Conservation (phyloP, 92 coral and sea anemone genomes). For the Bergia sp. region DNA sequence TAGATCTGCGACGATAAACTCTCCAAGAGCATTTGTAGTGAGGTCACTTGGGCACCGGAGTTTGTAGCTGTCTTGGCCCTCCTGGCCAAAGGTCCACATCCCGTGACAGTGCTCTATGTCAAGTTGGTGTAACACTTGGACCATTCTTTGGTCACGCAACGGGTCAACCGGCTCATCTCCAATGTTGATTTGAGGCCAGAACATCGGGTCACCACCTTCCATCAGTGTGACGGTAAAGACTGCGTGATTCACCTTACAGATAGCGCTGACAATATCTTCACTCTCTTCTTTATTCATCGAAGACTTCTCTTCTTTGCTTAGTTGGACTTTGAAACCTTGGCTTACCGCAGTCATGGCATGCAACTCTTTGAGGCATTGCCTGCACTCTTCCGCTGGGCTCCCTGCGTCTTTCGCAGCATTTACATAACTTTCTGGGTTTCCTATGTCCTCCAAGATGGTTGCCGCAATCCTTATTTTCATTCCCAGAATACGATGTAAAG, state of each 20-base stretch:
- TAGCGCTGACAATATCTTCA: conserved; percentile 26
- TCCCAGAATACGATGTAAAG: background rate
- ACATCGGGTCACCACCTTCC: conserved; percentile 43
- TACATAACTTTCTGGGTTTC: conserved; percentile 11
- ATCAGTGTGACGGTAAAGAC: conserved; percentile 21
- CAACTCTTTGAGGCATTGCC: conserved; percentile 8
- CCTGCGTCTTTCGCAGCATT: conserved; percentile 5
- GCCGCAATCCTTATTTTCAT: conserved; percentile 33
- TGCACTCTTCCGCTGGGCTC: conserved; percentile 29
- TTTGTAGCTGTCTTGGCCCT: conserved; percentile 27
- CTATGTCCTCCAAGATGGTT: conserved; percentile 30
- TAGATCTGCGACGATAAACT: conserved; percentile 40
- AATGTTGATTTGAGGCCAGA: conserved; percentile 27
- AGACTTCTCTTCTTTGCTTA: background rate
- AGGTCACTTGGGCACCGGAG: conserved; percentile 40
- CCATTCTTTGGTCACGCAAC: conserved; percentile 40
- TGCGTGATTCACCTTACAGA: conserved; percentile 38
- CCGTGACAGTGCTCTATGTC: conserved; percentile 15
- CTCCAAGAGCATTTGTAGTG: conserved; percentile 27
- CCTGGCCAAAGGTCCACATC: conserved; percentile 40
- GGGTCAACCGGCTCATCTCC: conserved; percentile 35
- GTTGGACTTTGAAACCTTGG: conserved; percentile 17
- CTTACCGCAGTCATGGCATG: conserved; percentile 21
- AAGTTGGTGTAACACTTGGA: conserved; percentile 7
- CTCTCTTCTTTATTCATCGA: conserved; percentile 4